phyloP scores from a whole-genome alignment of 2,888 invertebrate genomes.

The Acholoe squamosa region DNA sequence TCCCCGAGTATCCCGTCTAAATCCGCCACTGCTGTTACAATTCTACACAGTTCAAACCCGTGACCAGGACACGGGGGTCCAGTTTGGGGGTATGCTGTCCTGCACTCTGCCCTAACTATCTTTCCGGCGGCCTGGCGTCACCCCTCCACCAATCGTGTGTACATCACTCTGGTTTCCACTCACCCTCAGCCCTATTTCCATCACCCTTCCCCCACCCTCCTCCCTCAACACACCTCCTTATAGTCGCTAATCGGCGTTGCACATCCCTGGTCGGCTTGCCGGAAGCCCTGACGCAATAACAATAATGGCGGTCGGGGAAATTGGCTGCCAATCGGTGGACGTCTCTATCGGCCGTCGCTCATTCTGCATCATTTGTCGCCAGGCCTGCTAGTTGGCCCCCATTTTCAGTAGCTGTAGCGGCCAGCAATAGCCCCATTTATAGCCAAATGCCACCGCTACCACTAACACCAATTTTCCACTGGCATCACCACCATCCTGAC shows the following conservation, averaged over 20 bases:
- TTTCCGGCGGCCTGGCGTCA: background rate
- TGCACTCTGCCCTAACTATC: background rate
- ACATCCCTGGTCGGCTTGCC: background rate
- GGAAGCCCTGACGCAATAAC: conserved; percentile 14
- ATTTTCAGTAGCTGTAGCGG: too few species aligned
- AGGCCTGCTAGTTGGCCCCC: background rate
- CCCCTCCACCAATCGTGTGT: background rate
- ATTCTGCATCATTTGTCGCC: background rate
- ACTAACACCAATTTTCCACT: too few species aligned
- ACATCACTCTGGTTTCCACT: background rate
- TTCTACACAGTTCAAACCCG: too few species aligned
- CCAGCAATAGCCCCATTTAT: too few species aligned
- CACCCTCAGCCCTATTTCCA: too few species aligned
- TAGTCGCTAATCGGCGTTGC: background rate
- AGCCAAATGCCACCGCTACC: too few species aligned
- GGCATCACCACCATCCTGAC: too few species aligned
- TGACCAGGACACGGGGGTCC: background rate
- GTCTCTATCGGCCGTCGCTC: background rate
- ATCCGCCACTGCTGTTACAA: too few species aligned
- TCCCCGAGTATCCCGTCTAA: too few species aligned
- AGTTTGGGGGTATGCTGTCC: background rate
- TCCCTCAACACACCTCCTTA: background rate
- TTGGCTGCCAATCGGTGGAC: background rate
- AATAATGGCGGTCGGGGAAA: conserved; percentile 29
- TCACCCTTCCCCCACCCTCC: background rate